A percentile compares a stretch with the other conserved stretches of the same genome.
Conservation (phyloP, 2,888 invertebrate genomes). For the Drosophila hamatofila region DNA sequence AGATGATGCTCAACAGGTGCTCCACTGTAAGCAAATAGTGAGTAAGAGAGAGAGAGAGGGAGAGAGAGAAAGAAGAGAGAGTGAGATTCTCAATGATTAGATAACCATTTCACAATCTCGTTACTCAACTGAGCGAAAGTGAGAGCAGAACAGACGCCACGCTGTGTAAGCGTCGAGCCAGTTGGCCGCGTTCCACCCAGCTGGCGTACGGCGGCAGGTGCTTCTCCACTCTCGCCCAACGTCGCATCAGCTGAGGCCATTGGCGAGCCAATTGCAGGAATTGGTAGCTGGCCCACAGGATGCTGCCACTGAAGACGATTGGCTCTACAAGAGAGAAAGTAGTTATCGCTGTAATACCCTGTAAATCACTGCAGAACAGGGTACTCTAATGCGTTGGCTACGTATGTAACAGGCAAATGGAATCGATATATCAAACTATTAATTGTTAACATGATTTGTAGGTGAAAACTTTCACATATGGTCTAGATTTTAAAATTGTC, state of each 20-base stretch:
- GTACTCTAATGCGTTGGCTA: neutral
- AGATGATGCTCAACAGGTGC: conserved; percentile 82
- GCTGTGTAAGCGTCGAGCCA: conserved; percentile 63
- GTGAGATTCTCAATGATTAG: neutral
- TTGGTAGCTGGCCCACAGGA: conserved; percentile 68
- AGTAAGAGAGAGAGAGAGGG: neutral
- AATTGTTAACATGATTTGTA: too few relatives aligned
- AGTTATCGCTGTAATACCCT: neutral
- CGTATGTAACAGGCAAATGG: neutral
- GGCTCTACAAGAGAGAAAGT: conserved; percentile 68
- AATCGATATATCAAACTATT: too few relatives aligned
- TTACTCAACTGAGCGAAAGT: conserved; percentile 76
- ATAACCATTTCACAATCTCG: neutral
- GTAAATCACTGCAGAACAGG: neutral
- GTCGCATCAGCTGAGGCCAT: conserved; percentile 82
- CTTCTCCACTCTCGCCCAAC: conserved; percentile 80
- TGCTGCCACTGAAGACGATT: conserved; percentile 81
- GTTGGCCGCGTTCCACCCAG: conserved; percentile 61
- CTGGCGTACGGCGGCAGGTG: conserved; percentile 63
- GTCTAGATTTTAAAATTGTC: too few relatives aligned
- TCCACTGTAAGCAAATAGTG: conserved; percentile 75
- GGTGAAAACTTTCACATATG: too few relatives aligned
- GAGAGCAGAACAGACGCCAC: conserved; percentile 72
- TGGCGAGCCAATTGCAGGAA: conserved; percentile 85
- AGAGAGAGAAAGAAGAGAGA: neutral